phyloP scores from a whole-genome alignment of 2,113 vertebrate species.

The Corydoras sp. region DNA sequence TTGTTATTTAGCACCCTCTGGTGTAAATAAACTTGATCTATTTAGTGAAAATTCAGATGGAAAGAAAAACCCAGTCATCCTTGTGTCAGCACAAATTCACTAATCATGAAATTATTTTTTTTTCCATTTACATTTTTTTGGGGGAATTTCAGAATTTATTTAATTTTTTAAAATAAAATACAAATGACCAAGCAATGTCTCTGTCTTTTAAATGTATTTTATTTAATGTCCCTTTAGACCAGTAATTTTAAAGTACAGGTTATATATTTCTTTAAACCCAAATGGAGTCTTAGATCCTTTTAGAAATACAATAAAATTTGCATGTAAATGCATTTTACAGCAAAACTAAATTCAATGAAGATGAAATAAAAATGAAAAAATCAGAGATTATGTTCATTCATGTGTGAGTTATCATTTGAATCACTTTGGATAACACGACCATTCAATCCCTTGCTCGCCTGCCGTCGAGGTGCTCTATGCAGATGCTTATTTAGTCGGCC shows the following conservation, averaged over 20 bases:
- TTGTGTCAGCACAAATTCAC: background rate
- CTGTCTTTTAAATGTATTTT: background rate
- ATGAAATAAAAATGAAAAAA: background rate
- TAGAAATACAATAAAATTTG: no score
- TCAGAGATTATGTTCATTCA: background rate
- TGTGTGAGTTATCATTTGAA: background rate
- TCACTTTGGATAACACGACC: background rate
- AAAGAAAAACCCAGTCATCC: background rate
- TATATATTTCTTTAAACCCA: no score
- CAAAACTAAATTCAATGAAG: no score
- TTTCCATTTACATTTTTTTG: background rate
- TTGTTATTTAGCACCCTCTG: conserved; percentile 5
- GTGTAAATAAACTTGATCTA: conserved; percentile 28
- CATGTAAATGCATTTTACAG: no score
- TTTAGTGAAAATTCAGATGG: conserved; percentile 11
- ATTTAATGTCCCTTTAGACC: no score
- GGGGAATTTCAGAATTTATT: background rate
- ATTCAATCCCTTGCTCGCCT: background rate
- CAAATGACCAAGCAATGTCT: background rate
- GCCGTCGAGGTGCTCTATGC: background rate
- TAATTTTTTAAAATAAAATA: conserved; percentile 1
- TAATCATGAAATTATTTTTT: background rate
- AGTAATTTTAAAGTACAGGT: no score
- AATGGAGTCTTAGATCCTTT: no score
- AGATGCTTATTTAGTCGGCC: conserved; percentile 21